Evolutionary conservation across 1,140 invertebrate species (phyloP).

Genomic region (Hyles euphorbiae): DNA sequence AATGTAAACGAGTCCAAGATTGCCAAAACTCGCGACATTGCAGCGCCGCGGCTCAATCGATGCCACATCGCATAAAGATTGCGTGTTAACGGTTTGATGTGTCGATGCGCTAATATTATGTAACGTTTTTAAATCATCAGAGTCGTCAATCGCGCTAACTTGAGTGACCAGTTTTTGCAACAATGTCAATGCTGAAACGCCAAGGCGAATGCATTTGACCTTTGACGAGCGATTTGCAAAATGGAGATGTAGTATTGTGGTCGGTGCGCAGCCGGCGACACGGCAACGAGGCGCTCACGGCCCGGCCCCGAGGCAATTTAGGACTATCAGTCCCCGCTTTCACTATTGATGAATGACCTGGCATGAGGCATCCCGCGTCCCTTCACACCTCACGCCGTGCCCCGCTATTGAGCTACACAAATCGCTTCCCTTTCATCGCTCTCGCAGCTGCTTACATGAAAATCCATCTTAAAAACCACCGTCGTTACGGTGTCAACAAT

Average conservation of each 20-base stretch:
- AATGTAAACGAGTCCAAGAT: slow-evolving; percentile 54
- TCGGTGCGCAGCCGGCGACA: background rate
- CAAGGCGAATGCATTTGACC: slow-evolving; percentile 28
- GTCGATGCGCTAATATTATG: background rate
- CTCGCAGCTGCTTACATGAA: slow-evolving; percentile 56
- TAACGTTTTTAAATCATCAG: no score
- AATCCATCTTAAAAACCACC: slow-evolving; percentile 50
- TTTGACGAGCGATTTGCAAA: slow-evolving; percentile 50
- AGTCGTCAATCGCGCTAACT: slow-evolving; percentile 25
- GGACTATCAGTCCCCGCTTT: slow-evolving; percentile 56
- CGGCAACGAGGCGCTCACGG: background rate
- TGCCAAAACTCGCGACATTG: slow-evolving; percentile 24
- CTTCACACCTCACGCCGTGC: slow-evolving; percentile 45
- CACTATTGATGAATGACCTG: slow-evolving; percentile 59
- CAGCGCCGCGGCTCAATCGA: slow-evolving; percentile 6
- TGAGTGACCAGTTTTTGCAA: slow-evolving; percentile 24
- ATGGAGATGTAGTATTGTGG: background rate
- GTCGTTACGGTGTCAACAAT: slow-evolving; percentile 53
- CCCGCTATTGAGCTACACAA: slow-evolving; percentile 50
- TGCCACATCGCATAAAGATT: background rate
- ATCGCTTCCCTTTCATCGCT: slow-evolving; percentile 64
- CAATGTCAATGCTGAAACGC: slow-evolving; percentile 32
- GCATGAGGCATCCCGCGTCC: slow-evolving; percentile 29
- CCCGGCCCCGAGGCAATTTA: slow-evolving; percentile 47
- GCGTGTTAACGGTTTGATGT: no score